phyloP scores from a whole-genome alignment of 1,140 invertebrate species.

The Dinothrombium tinctorium region DNA sequence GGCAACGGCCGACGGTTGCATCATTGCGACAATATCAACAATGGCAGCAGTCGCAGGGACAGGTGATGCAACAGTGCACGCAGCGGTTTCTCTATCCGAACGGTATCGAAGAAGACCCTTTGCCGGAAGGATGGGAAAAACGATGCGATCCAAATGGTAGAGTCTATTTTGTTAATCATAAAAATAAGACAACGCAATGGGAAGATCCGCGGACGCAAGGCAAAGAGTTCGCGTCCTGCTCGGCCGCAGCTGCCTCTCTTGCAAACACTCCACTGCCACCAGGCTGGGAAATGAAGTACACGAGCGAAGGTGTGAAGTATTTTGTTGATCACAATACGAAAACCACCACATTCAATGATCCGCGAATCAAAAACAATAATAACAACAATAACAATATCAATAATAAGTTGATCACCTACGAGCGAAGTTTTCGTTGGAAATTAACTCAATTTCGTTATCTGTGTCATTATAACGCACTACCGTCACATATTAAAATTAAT shows the following conservation, averaged over 20 bases:
- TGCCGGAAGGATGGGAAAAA: conserved; percentile 85
- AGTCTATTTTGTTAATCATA: conserved; percentile 96
- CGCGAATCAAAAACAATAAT: conserved; percentile 36
- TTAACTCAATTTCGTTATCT: conserved; percentile 94
- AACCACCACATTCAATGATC: conserved; percentile 86
- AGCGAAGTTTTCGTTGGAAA: conserved; percentile 96
- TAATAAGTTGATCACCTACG: conserved; percentile 73
- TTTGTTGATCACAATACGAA: conserved; percentile 82
- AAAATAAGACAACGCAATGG: conserved; percentile 96
- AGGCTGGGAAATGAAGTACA: conserved; percentile 82
- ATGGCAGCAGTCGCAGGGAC: conserved; percentile 32
- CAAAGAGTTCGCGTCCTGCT: conserved; percentile 18
- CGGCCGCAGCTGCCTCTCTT: conserved; percentile 21
- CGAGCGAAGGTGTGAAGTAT: conserved; percentile 70
- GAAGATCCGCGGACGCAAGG: conserved; percentile 95
- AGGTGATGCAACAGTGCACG: conserved; percentile 81
- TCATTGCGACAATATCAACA: conserved; percentile 32
- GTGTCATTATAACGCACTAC: conserved; percentile 78
- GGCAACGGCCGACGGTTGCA: conserved; percentile 88
- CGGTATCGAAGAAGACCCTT: conserved; percentile 39
- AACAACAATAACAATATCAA: conserved; percentile 86
- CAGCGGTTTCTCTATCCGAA: conserved; percentile 61
- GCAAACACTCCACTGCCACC: conserved; percentile 41
- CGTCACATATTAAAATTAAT: conserved; percentile 95
- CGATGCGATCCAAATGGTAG: conserved; percentile 77